Percentiles rank a stretch among this genome's conserved stretches.
phyloP scores from a whole-genome alignment of 1,140 invertebrate genomes.

The Macrosteles quadrilineatus region DNA sequence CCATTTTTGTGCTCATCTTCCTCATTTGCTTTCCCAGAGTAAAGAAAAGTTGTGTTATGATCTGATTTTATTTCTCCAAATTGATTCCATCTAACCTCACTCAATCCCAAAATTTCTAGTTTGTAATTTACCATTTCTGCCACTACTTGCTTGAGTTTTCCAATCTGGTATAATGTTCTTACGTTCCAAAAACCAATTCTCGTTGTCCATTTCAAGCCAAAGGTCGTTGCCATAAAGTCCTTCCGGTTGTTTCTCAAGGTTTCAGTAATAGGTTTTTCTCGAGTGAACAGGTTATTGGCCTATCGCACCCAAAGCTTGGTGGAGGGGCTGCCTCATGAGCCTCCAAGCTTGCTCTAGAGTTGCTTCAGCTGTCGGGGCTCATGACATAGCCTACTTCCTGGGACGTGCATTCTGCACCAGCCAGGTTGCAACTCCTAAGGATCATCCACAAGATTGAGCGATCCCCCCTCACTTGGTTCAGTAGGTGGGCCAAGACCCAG shows the following conservation, averaged over 20 bases:
- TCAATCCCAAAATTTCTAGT: not conserved
- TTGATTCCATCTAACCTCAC: slow-evolving; percentile 5
- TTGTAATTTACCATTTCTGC: not conserved
- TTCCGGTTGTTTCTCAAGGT: not conserved
- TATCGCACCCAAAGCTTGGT: not conserved
- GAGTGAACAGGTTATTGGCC: slow-evolving; percentile 1
- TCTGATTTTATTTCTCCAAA: slow-evolving; percentile 17
- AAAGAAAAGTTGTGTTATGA: not conserved
- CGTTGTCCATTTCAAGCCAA: too few relatives aligned
- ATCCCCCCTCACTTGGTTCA: too few relatives aligned
- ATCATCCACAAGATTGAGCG: too few relatives aligned
- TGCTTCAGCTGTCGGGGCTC: not conserved
- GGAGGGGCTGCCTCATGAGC: not conserved
- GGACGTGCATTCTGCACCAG: slow-evolving; percentile 2
- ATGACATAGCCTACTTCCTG: not conserved
- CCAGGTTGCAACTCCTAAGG: too few relatives aligned
- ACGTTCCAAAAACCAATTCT: not conserved
- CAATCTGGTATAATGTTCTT: not conserved
- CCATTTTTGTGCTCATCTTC: not conserved
- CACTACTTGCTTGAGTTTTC: not conserved
- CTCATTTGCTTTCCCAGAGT: slow-evolving; percentile 26
- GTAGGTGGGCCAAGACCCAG: too few relatives aligned
- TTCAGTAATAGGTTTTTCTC: not conserved
- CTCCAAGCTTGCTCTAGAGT: not conserved
- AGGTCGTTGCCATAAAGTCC: not conserved